phyloP scores from a whole-genome alignment of 1,140 invertebrate species.

The Tetranychus urticae region DNA sequence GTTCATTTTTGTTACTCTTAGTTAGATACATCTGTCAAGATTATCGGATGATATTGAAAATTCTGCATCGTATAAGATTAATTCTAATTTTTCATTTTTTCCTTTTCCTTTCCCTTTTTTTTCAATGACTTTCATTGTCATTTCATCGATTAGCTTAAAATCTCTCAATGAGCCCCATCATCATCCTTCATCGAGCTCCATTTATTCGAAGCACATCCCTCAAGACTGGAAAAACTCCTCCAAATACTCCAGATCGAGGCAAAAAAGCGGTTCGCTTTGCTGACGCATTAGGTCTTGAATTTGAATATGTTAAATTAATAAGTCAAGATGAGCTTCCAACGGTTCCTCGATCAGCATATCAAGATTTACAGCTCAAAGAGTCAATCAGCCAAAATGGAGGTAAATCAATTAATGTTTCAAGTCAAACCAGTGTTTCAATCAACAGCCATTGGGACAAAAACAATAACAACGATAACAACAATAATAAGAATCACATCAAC shows the following conservation, averaged over 20 bases:
- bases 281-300: conserved; percentile 64
- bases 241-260: conserved; percentile 21
- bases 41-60: too few species aligned
- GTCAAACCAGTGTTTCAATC: too few species aligned
- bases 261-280: conserved; percentile 91
- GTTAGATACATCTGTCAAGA: too few species aligned
- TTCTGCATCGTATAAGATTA: too few species aligned
- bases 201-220: not conserved
- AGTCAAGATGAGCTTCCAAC: conserved; percentile 50
- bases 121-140: too few species aligned
- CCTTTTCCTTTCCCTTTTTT: too few species aligned
- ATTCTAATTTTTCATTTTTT: too few species aligned
- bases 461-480: not conserved
- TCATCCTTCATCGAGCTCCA: not conserved
- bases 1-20: too few species aligned
- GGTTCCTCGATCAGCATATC: conserved; percentile 53
- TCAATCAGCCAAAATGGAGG: not conserved
- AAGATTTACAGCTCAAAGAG: conserved; percentile 14
- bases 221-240: not conserved
- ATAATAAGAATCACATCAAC: not conserved
- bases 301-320: conserved; percentile 44
- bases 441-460: too few species aligned
- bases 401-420: not conserved
- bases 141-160: too few species aligned
- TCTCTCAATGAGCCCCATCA: too few species aligned